These are phyloP conservation scores for Furcula furcula DNA, from an alignment of 2,888 invertebrate genomes.

Conservation along the genomic window DNA sequence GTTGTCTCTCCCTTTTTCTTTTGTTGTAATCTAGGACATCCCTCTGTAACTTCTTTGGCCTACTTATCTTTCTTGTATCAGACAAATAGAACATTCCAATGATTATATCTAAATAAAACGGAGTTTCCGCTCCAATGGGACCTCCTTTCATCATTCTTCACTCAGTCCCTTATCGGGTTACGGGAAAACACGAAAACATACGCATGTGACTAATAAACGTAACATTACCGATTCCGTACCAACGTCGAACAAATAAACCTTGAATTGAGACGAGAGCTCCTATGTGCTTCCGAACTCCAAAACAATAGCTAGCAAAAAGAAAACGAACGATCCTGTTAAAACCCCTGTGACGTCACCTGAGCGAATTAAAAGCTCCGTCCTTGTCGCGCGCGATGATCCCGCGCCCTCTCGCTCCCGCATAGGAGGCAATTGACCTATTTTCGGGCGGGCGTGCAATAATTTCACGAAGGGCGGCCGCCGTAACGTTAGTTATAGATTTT, in stretches of 20 bases:
- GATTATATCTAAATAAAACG: constrained; percentile 49
- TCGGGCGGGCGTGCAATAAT: constrained; percentile 73
- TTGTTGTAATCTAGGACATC: no score
- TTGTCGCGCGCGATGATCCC: constrained; percentile 50
- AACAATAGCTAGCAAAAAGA: constrained; percentile 65
- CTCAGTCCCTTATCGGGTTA: constrained; percentile 28
- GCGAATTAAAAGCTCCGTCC: constrained; percentile 66
- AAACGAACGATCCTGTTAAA: constrained; percentile 64
- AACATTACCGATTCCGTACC: constrained; percentile 46
- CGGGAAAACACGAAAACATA: constrained; percentile 25
- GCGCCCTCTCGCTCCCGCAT: constrained; percentile 52
- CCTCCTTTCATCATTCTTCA: constrained; percentile 51
- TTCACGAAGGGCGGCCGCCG: constrained; percentile 63
- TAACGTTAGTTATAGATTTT: constrained; percentile 57
- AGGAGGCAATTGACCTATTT: constrained; percentile 80
- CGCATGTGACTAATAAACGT: constrained; percentile 20
- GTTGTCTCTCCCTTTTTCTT: no score
- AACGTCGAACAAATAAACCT: constrained; percentile 40
- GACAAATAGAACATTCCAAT: constrained; percentile 20
- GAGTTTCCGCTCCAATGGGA: constrained; percentile 45
- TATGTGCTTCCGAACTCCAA: constrained; percentile 42
- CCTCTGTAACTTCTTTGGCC: no score
- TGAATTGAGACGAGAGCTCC: constrained; percentile 36
- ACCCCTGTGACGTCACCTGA: constrained; percentile 75
- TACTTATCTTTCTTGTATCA: no score